Evolutionary conservation across 92 coral and sea anemone species (phyloP), one percentile per base, ranked within the genome.

Genomic region (Porites rus): DNA sequence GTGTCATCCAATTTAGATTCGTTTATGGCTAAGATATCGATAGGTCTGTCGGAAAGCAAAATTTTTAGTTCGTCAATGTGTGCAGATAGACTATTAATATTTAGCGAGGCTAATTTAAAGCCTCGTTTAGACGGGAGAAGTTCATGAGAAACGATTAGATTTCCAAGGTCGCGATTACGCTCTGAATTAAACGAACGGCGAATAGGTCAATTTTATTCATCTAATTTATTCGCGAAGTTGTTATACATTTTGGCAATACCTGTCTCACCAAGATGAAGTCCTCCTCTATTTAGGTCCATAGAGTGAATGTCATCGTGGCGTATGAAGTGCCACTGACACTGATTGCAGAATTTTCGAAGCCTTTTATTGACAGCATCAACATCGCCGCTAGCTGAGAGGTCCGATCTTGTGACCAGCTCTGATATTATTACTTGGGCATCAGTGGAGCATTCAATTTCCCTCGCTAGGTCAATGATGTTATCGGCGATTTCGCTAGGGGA

Each of bases 201-300:
- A 8, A 6, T 8, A 8, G 59, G 59, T 53, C 59, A 53, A 11
- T 53, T 8, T 4, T 1, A 53, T 53, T 11, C 59, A 74, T 7
- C 20, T 74, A 74, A 74, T n/a, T 76, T 76, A 20, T 62, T 56
- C 28, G 17, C 16, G 64, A 79, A 79, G 64, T 65, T 79, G 12
- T 79, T 79, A 59, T 62, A 79, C 51, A 79, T 21, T 65, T 53
- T 50, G 4, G 51, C 31, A 21, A 10, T 79, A 79, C 84, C 84
- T 79, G 24, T 65, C 8, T 31, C 58, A 9, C 58, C 58, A 6
- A 77, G 38, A 51, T 77, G 69, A 53, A 53, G 59, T 53, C 59
- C 59, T 53, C 69, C 69, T 64, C n/a, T 64, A 20, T 64, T 64
- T 7, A 64, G 69, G n/a, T n/a, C 24, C 3, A 25, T 13, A 13